Evolutionary conservation across 2,797 vertebrate genomes (phyloP), one percentile per base, ranked within the genome.

Genomic region (Kryptopterus vitreolus): DNA sequence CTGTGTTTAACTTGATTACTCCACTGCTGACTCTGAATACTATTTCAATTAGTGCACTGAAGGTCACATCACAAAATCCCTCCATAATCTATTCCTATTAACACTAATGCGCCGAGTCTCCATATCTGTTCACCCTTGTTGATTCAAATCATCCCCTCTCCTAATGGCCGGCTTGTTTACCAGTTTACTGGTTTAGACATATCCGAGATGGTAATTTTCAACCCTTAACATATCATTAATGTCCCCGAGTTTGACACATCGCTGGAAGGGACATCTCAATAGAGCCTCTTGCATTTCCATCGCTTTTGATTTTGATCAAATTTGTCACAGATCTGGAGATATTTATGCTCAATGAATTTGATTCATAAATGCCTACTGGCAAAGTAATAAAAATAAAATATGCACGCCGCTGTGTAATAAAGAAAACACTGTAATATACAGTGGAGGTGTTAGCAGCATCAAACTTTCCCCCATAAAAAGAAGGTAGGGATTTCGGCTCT

Each of bases 51-150:
- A 99, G 96, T 97, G 96, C 96, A 96, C 96, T 97, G 97, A 99
- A 99, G 98, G 97, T 99, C 98, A 99, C 96, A 98, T 97, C 95
- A 95, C 96, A 95, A 98, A 99, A 98, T 99, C 96, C 96, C 96
- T 96, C 96, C 96, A 99, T 99, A 99, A 99, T 99, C 98, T 99
- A 97, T 99, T 99, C 96, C 97, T 98, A 99, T 99, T 99, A 99
- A 98, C 95, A 96, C 96, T 98, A 99, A 99, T 99, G 96, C 95
- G 95, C 92, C 92, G 94, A 98, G 95, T 97, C 97, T 97, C 97
- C 96, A 97, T 96, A 98, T 99, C 96, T 98, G 96, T 98, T 99
- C 97, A 99, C 97, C 97, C 97, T 98, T 98, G 97, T 98, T 99
- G 97, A 98, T 98, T 99, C 95, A 95, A 97, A 99, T 98, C 96